A percentile compares a stretch with the other conserved stretches of the same genome.
Evolutionary conservation across 2,888 invertebrate genomes (phyloP).

Genomic region (Stictocephala bisonia): DNA sequence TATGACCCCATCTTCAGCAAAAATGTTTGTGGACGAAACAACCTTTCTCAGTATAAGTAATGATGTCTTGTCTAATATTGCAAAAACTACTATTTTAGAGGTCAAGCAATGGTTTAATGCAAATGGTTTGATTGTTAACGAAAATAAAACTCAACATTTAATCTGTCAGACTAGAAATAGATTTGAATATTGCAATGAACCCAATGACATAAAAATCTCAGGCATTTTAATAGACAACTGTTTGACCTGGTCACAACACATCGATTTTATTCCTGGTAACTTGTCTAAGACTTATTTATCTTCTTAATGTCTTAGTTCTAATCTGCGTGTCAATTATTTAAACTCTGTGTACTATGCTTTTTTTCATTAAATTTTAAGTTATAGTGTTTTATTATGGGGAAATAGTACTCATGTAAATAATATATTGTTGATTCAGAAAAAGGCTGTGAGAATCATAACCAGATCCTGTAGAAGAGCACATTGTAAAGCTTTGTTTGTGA

Average conservation of each 20-base stretch:
- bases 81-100: no score
- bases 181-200: not conserved
- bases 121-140: not conserved
- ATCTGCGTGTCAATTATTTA: not conserved
- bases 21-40: not conserved
- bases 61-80: no score
- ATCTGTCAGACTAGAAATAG: not conserved
- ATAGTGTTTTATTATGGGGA: not conserved
- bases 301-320: not conserved
- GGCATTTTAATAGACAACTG: not conserved
- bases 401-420: not conserved
- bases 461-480: not conserved
- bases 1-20: no score
- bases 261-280: not conserved
- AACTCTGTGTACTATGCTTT: not conserved
- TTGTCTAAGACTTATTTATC: not conserved
- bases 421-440: not conserved
- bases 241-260: not conserved
- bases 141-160: not conserved
- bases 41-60: not conserved
- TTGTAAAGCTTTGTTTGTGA: constrained; percentile 4
- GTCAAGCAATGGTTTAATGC: constrained; percentile 9
- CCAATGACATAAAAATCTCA: not conserved
- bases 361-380: not conserved
- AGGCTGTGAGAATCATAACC: not conserved